phyloP scores from a whole-genome alignment of 2,113 vertebrate genomes.

The Hypomesus transpacificus region DNA sequence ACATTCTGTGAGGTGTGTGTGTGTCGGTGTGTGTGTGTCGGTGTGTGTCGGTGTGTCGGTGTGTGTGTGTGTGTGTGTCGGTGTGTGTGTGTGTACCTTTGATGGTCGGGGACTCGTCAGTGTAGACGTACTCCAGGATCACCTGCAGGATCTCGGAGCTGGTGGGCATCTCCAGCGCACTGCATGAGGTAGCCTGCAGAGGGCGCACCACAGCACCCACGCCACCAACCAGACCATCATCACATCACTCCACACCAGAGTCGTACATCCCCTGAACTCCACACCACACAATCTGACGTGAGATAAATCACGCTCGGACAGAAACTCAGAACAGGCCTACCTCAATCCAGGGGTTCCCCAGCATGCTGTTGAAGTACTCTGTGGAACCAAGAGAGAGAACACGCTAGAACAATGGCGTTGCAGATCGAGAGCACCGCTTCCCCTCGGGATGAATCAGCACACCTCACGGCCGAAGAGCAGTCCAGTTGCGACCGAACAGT shows the following conservation, averaged over 20 bases:
- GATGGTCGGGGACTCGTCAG: slow-evolving; percentile 83
- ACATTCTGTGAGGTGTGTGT: not conserved
- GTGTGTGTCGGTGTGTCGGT: no score
- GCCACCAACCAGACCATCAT: not conserved
- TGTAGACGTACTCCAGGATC: slow-evolving; percentile 93
- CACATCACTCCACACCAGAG: not conserved
- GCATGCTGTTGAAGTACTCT: slow-evolving; percentile 98
- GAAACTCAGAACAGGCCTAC: slow-evolving; percentile 61
- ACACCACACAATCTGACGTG: not conserved
- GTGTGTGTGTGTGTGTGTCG: slow-evolving; percentile 9
- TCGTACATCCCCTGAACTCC: no score
- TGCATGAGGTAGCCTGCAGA: slow-evolving; percentile 84
- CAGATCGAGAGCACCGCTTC: no score
- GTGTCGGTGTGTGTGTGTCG: slow-evolving; percentile 5
- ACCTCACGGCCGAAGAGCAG: not conserved
- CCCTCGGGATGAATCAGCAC: not conserved
- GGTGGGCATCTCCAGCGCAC: slow-evolving; percentile 88
- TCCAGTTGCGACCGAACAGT: slow-evolving; percentile 7
- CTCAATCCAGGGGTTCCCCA: slow-evolving; percentile 97
- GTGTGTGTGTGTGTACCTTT: slow-evolving; percentile 75
- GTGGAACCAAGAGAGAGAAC: slow-evolving; percentile 42
- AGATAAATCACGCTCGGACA: not conserved
- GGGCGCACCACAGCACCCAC: slow-evolving; percentile 19
- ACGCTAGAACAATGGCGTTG: no score
- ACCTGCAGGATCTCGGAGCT: slow-evolving; percentile 86